A percentile compares a stretch with the other conserved stretches of the same genome.
phyloP scores from a whole-genome alignment of 2,888 invertebrate genomes.

The Orchestes rusci region DNA sequence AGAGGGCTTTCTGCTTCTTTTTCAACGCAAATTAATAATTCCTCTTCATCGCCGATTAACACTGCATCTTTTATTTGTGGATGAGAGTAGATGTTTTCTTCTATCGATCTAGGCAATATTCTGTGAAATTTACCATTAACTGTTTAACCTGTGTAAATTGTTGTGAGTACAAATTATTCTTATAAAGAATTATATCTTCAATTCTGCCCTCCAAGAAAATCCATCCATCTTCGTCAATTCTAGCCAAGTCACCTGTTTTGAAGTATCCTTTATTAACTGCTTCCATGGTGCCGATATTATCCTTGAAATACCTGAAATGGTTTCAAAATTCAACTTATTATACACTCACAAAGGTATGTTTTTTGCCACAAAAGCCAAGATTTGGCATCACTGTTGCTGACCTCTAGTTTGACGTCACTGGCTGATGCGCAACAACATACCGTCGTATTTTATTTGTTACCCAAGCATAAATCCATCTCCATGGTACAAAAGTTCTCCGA shows the following conservation, averaged over 20 bases:
- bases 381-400: no score
- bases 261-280: constrained; percentile 32
- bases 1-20: constrained; percentile 25
- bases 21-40: constrained; percentile 33
- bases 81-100: constrained; percentile 34
- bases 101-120: constrained; percentile 30
- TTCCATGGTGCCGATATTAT: constrained; percentile 25
- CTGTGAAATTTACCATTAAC: constrained; percentile 5
- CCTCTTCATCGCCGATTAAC: constrained; percentile 29
- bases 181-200: constrained; percentile 30
- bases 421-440: no score
- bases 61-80: constrained; percentile 32
- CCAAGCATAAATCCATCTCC: constrained; percentile 36
- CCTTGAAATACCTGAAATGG: constrained; percentile 34
- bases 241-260: constrained; percentile 37
- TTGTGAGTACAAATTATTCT: not conserved
- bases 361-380: no score
- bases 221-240: constrained; percentile 35
- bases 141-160: not conserved
- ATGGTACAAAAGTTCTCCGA: constrained; percentile 35
- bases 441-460: constrained; percentile 23
- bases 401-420: no score
- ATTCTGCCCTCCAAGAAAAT: constrained; percentile 35
- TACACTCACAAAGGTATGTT: not conserved
- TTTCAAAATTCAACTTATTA: not conserved